phyloP scores from a whole-genome alignment of 2,888 invertebrate species.

The Cataglyphis livida region DNA sequence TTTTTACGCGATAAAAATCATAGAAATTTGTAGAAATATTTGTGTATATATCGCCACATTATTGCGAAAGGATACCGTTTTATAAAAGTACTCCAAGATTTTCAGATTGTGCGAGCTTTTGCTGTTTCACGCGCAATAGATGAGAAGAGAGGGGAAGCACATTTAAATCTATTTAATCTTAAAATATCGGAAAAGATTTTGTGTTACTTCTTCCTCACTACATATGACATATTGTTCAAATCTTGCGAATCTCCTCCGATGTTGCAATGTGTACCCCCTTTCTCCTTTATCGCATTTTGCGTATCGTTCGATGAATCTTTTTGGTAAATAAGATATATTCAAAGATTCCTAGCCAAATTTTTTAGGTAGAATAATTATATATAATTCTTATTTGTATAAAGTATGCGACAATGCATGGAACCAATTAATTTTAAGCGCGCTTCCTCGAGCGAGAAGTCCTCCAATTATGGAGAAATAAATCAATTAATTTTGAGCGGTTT shows the following conservation, averaged over 20 bases:
- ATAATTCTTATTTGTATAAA: slow-evolving; percentile 52
- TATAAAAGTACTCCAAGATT: neutral
- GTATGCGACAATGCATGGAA: slow-evolving; percentile 47
- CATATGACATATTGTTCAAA: neutral
- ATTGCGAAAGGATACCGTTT: slow-evolving; percentile 9
- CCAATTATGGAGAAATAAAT: neutral
- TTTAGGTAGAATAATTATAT: slow-evolving; percentile 52
- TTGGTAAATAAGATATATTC: neutral
- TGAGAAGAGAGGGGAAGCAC: neutral
- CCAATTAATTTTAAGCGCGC: slow-evolving; percentile 54
- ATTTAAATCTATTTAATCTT: neutral
- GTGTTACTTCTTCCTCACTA: neutral
- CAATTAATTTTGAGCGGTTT: slow-evolving; percentile 9
- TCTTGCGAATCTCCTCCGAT: neutral
- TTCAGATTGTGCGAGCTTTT: neutral
- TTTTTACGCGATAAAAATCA: slow-evolving; percentile 27
- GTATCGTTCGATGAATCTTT: slow-evolving; percentile 6
- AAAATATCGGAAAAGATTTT: neutral
- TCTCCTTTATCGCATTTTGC: neutral
- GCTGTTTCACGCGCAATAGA: neutral
- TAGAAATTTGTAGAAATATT: slow-evolving; percentile 5
- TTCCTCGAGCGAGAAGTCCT: neutral
- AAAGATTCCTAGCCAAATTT: slow-evolving; percentile 43
- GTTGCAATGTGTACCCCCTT: slow-evolving; percentile 9
- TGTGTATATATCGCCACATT: slow-evolving; percentile 24